Evolutionary conservation across 2,797 vertebrate species (phyloP).

Genomic region (Pantherophis alleghaniensis): DNA sequence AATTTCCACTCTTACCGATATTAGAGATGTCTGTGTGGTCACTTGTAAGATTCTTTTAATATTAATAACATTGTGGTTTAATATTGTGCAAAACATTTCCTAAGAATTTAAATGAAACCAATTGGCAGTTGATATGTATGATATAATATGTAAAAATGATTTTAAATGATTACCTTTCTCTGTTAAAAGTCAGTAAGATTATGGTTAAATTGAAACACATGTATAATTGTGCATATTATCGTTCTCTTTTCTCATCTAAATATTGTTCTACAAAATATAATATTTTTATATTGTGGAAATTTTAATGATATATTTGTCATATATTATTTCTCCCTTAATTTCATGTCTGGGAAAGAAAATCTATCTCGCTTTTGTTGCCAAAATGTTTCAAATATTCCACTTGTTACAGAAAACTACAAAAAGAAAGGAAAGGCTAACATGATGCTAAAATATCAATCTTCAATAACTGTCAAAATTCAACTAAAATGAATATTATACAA

Average conservation of each 20-base stretch:
- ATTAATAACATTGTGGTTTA: slow-evolving; percentile 21
- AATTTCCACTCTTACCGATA: slow-evolving; percentile 16
- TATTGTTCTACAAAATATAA: slow-evolving; percentile 35
- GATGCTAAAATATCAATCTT: slow-evolving; percentile 7
- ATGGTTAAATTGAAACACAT: slow-evolving; percentile 25
- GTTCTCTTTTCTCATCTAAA: background rate
- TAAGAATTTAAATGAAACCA: background rate
- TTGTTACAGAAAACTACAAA: background rate
- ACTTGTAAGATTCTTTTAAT: slow-evolving; percentile 50
- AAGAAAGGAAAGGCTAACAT: slow-evolving; percentile 3
- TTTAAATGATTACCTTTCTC: background rate
- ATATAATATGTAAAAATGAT: background rate
- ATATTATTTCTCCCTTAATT: slow-evolving; percentile 53
- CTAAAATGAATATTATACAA: background rate
- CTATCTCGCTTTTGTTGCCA: background rate
- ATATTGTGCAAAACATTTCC: background rate
- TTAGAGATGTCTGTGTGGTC: slow-evolving; percentile 34
- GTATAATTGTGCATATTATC: background rate
- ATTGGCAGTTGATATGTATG: slow-evolving; percentile 9
- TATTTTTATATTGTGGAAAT: slow-evolving; percentile 37
- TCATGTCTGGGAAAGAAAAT: slow-evolving; percentile 3
- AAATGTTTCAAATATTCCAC: slow-evolving; percentile 25
- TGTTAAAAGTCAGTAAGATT: background rate
- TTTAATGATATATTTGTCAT: slow-evolving; percentile 50
- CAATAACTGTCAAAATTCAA: background rate